Conservation (phyloP, 1,140 invertebrate genomes). For the Phenacoccus solenopsis region DNA sequence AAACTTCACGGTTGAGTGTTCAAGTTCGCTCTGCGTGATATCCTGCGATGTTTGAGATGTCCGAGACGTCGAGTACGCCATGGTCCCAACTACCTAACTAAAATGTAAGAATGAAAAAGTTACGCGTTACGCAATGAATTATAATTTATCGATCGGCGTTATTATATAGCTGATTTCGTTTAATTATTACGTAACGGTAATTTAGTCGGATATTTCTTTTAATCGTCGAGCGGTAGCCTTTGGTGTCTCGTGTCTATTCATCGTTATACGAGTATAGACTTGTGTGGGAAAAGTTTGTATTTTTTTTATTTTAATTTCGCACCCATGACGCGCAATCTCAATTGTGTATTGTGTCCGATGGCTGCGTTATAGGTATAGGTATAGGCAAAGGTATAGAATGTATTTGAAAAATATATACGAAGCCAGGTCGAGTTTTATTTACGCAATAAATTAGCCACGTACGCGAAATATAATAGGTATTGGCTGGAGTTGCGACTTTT, state of each 20-base stretch:
- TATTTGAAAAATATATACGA: neutral
- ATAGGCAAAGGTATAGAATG: too few species aligned
- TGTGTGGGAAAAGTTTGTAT: neutral
- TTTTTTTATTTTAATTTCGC: neutral
- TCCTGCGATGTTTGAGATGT: too few species aligned
- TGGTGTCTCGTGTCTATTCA: neutral
- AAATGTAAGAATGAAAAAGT: too few species aligned
- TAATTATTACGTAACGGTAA: neutral
- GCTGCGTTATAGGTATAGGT: too few species aligned
- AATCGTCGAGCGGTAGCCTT: neutral
- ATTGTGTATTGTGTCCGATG: neutral
- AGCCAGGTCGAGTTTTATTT: neutral
- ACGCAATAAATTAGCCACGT: neutral
- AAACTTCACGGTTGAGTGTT: too few species aligned
- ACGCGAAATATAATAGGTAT: neutral
- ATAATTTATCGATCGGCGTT: neutral
- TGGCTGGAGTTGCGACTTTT: neutral
- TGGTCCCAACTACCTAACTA: neutral
- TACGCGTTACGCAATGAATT: neutral
- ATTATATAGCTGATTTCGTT: neutral
- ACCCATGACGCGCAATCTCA: too few species aligned
- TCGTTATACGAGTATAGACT: neutral
- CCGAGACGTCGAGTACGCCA: neutral
- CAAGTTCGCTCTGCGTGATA: too few species aligned
- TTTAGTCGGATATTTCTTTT: neutral